Evolutionary conservation across 2,113 vertebrate genomes (phyloP), one percentile per base, ranked within the genome.

Genomic region (Centropus unirufus): DNA sequence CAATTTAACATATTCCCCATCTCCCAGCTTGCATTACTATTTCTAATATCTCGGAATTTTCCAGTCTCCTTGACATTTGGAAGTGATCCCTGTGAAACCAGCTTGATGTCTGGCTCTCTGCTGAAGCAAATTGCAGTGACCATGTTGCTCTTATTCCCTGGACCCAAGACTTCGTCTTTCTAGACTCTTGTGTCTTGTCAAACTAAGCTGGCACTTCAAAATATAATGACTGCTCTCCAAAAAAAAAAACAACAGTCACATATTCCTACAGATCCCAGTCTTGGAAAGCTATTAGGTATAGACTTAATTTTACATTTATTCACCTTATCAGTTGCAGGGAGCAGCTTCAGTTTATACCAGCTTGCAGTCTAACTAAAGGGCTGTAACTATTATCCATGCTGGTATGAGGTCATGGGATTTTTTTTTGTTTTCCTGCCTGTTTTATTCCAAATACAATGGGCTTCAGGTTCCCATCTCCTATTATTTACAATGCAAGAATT

Each of bases 401-500:
- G 59, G 11, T 87, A 67, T 93, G 90, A 95, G 78, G 85, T 95
- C 82, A 83, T 77, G 59, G 23, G 63, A 63, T 89, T 90, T 30
- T 47, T 91, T 76, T 75, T 57, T 57, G 75, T 80, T 88, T 39
- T 69, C 59, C 58, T 84, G 70, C 62, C 67, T 92, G 19, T 89
- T 90, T 89, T 85, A 79, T 79, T 92, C 93, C 83, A 94, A 85
- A 58, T 85, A 46, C 66, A 88, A 68, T 32, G 96, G 94, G 92
- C 91, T 95, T 93, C 94, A 93, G 78, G 91, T 92, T 96, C 78
- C 70, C 58, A 79, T 80, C 91, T 82, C 75, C 51, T 95, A 4
- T 91, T 96, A 95, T 91, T 96, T 94, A 95, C 93, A 93, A 21
- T 84, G 93, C 82, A 93, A 83, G 92, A 81, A 39, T 85, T 94